Conservation (phyloP, 2,888 invertebrate species). For the Arenicola marina region DNA sequence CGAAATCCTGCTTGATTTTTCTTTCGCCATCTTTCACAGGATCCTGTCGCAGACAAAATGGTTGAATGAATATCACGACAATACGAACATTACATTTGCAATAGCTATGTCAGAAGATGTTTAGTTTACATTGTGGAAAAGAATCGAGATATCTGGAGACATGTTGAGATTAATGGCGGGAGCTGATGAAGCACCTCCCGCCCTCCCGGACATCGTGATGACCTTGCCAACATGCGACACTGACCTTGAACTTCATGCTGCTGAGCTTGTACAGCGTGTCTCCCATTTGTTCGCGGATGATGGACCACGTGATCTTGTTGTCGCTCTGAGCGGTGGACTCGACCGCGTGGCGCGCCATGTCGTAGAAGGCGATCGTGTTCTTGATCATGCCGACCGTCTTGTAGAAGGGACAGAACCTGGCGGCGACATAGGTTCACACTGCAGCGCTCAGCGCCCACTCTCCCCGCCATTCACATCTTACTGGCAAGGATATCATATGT, state of each 20-base stretch:
- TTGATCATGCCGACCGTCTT: slow-evolving; percentile 98
- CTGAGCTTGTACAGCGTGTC: slow-evolving; percentile 93
- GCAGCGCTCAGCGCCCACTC: no score
- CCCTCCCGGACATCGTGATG: no score
- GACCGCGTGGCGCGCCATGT: slow-evolving; percentile 96
- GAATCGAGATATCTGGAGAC: no score
- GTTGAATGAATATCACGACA: no score
- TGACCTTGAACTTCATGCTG: slow-evolving; percentile 98
- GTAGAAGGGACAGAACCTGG: slow-evolving; percentile 92
- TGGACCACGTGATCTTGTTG: slow-evolving; percentile 98
- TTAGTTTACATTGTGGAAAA: no score
- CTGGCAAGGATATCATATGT: no score
- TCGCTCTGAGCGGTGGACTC: slow-evolving; percentile 98
- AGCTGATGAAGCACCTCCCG: no score
- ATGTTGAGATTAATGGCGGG: no score
- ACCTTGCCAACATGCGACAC: not conserved
- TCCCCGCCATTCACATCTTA: no score
- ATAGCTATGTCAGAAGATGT: no score
- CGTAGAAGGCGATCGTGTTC: slow-evolving; percentile 98
- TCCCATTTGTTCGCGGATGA: slow-evolving; percentile 96
- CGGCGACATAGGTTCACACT: no score
- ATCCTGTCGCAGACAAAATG: slow-evolving; percentile 79
- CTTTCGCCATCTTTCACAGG: slow-evolving; percentile 97
- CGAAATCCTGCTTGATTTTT: slow-evolving; percentile 95
- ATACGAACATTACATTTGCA: no score